Percentiles rank a stretch among this genome's conserved stretches.
These are phyloP conservation scores for Lepus townsendii DNA, from an alignment of 2,797 vertebrate species.

Conservation along the genomic window DNA sequence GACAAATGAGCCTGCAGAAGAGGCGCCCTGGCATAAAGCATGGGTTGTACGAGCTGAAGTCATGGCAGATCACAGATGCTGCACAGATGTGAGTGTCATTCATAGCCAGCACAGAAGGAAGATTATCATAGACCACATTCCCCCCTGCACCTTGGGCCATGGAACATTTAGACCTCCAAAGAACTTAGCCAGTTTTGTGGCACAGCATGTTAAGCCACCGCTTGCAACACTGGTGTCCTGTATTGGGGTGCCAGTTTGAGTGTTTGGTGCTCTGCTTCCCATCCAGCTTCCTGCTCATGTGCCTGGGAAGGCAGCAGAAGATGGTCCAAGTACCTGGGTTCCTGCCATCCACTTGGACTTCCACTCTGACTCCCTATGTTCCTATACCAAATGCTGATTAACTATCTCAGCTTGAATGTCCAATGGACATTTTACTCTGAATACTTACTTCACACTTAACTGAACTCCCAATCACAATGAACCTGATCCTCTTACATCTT, in stretches of 20 bases:
- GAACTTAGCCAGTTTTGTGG: neutral
- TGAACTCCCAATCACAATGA: neutral
- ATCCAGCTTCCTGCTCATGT: too few relatives aligned
- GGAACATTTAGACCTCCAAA: neutral
- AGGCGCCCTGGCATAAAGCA: neutral
- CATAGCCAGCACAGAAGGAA: neutral
- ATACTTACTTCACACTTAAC: neutral
- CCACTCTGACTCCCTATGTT: neutral
- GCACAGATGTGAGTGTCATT: neutral
- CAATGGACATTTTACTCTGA: neutral
- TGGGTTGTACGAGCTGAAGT: neutral
- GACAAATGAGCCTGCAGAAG: neutral
- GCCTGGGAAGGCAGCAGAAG: too few relatives aligned
- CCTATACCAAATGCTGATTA: neutral
- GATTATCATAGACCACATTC: neutral
- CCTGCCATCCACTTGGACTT: neutral
- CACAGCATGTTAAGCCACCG: too few relatives aligned
- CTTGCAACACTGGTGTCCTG: too few relatives aligned
- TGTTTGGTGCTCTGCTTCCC: too few relatives aligned
- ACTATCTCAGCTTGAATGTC: neutral
- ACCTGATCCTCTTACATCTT: neutral
- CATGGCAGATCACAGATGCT: neutral
- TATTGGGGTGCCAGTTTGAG: too few relatives aligned
- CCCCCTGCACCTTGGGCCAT: neutral
- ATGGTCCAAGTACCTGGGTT: too few relatives aligned